A percentile compares a stretch with the other conserved stretches of the same genome.
Conservation (phyloP, 2,888 invertebrate species). For the Strigamia maritima region DNA sequence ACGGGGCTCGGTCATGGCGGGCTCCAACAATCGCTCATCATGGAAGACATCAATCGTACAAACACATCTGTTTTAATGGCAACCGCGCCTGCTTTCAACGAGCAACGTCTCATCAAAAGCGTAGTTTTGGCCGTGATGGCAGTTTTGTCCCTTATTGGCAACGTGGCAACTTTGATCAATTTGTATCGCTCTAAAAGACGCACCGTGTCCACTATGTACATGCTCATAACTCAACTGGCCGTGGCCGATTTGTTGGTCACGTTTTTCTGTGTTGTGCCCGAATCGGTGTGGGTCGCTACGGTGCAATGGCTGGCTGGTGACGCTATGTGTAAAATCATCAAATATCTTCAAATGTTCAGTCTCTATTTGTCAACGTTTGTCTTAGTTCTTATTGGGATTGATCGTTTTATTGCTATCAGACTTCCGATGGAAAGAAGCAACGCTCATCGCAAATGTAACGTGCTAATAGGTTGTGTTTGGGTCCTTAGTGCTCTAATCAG, state of each 20-base stretch:
- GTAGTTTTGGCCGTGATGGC: conserved; percentile 69
- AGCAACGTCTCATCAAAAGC: conserved; percentile 63
- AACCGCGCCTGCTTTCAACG: conserved; percentile 68
- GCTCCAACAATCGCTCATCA: too few species aligned
- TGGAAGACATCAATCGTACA: too few species aligned
- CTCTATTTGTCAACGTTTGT: conserved; percentile 78
- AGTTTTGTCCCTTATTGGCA: conserved; percentile 68
- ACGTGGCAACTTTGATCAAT: conserved; percentile 72
- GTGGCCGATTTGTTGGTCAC: conserved; percentile 78
- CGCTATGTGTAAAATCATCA: conserved; percentile 72
- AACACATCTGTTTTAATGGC: too few species aligned
- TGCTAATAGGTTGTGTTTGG: conserved; percentile 69
- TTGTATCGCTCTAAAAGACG: conserved; percentile 62
- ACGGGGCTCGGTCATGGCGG: too few species aligned
- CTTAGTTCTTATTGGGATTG: conserved; percentile 75
- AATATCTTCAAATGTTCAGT: conserved; percentile 74
- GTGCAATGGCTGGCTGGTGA: conserved; percentile 79
- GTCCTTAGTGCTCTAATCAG: conserved; percentile 69
- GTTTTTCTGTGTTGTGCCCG: conserved; percentile 74
- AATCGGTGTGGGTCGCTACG: conserved; percentile 71
- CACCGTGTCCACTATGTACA: conserved; percentile 59
- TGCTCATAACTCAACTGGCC: conserved; percentile 75
- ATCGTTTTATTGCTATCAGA: conserved; percentile 72
- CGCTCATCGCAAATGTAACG: conserved; percentile 63
- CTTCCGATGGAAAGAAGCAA: conserved; percentile 71